Evolutionary conservation across 1,140 invertebrate species (phyloP).

Genomic region (Augochlora pura): DNA sequence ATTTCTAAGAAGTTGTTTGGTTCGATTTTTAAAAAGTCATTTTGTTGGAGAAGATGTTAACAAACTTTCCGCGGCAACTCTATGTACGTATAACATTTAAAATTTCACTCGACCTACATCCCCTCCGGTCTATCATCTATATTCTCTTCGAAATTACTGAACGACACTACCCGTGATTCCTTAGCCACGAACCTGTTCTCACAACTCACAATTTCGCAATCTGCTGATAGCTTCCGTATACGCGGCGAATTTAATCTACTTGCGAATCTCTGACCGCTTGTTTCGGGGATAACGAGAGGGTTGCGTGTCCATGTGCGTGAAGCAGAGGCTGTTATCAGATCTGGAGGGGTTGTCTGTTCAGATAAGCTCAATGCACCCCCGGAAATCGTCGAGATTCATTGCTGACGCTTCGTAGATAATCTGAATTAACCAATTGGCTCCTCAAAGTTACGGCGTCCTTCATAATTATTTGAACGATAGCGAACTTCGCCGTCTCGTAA

Average conservation of each 20-base stretch:
- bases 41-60: too few relatives aligned
- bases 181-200: background rate
- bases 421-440: slow-evolving; percentile 6
- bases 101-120: too few relatives aligned
- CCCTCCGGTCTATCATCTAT: too few relatives aligned
- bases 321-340: slow-evolving; percentile 41
- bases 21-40: too few relatives aligned
- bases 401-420: slow-evolving; percentile 3
- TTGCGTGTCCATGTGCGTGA: slow-evolving; percentile 52
- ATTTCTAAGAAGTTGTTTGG: too few relatives aligned
- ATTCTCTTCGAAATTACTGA: too few relatives aligned
- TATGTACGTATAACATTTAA: too few relatives aligned
- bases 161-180: background rate
- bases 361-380: slow-evolving; percentile 40
- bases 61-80: too few relatives aligned
- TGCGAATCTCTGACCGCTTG: slow-evolving; percentile 41
- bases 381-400: slow-evolving; percentile 41
- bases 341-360: background rate
- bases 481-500: too few relatives aligned
- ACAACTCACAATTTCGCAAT: background rate
- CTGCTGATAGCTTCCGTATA: slow-evolving; percentile 15
- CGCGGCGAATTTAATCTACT: slow-evolving; percentile 33
- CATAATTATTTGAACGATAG: background rate
- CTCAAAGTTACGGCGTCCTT: background rate
- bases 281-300: slow-evolving; percentile 52